Evolutionary conservation across 2,113 vertebrate genomes (phyloP).

Genomic region (Asarcornis scutulata): DNA sequence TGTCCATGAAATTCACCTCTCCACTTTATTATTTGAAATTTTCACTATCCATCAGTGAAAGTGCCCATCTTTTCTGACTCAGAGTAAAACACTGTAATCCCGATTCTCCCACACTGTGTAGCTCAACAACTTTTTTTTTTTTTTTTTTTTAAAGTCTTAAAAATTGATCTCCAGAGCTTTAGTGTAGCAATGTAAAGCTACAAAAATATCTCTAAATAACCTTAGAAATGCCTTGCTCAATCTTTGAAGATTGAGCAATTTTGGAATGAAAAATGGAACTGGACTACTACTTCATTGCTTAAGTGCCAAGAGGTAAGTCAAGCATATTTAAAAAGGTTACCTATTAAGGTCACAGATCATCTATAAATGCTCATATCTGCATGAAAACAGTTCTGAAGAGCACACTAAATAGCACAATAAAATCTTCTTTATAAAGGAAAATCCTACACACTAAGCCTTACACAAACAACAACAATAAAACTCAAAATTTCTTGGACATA

Average conservation of each 20-base stretch:
- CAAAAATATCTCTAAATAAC: not conserved
- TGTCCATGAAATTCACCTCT: not conserved
- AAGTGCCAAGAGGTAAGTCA: not conserved
- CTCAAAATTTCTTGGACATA: not conserved
- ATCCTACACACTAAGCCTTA: not conserved
- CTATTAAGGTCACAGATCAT: not conserved
- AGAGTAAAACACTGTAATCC: not conserved
- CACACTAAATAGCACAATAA: not conserved
- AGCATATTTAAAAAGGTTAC: not conserved
- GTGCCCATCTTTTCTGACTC: not conserved
- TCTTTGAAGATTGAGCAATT: not conserved
- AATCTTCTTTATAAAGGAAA: not conserved
- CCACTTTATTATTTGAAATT: not conserved
- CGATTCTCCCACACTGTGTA: not conserved
- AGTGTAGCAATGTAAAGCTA: not conserved
- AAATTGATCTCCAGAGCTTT: not conserved
- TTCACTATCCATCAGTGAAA: not conserved
- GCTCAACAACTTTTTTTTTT: not conserved
- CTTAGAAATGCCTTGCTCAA: not conserved
- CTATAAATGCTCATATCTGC: not conserved
- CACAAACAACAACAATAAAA: too few species aligned
- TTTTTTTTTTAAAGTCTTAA: not conserved
- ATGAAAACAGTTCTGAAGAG: not conserved
- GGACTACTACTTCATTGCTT: not conserved
- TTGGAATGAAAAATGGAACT: not conserved